Evolutionary conservation across 2,797 vertebrate species (phyloP).

Genomic region (Eidolon dupreanum): DNA sequence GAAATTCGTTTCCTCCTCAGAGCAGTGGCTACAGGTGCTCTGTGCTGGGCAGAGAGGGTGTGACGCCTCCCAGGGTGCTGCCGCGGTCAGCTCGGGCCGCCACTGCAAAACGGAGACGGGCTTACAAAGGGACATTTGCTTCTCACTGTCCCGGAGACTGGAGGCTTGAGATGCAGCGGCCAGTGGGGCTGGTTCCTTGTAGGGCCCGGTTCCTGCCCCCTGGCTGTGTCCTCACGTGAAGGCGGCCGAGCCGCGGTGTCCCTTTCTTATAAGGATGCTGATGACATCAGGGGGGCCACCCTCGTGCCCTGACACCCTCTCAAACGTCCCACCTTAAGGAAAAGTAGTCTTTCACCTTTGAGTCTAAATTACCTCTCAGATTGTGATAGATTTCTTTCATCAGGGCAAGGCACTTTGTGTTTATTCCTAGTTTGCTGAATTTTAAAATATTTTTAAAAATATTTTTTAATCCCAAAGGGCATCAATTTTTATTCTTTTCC

Average conservation of each 20-base stretch:
- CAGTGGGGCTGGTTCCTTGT: not conserved
- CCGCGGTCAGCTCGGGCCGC: fast-evolving
- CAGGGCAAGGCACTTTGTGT: too few relatives aligned
- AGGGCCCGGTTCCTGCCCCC: not conserved
- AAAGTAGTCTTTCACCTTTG: too few relatives aligned
- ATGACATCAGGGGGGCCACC: not conserved
- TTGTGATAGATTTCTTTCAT: not conserved
- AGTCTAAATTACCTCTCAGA: not conserved
- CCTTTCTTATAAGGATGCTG: too few relatives aligned
- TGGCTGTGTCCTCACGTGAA: fast-evolving
- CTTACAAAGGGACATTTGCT: not conserved
- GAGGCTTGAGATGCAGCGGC: not conserved
- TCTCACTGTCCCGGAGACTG: not conserved
- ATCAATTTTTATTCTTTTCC: too few relatives aligned
- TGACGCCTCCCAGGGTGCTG: not conserved
- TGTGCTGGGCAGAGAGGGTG: too few relatives aligned
- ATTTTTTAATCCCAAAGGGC: too few relatives aligned
- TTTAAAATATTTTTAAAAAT: too few relatives aligned
- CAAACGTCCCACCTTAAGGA: not conserved
- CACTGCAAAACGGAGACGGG: not conserved
- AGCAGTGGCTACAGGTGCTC: not conserved
- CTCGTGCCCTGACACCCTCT: not conserved
- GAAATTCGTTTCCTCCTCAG: not conserved
- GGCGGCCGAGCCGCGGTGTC: too few relatives aligned
- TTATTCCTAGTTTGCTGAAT: not conserved